Conservation (phyloP, 2,113 vertebrate genomes). For the Urocitellus parryii region DNA sequence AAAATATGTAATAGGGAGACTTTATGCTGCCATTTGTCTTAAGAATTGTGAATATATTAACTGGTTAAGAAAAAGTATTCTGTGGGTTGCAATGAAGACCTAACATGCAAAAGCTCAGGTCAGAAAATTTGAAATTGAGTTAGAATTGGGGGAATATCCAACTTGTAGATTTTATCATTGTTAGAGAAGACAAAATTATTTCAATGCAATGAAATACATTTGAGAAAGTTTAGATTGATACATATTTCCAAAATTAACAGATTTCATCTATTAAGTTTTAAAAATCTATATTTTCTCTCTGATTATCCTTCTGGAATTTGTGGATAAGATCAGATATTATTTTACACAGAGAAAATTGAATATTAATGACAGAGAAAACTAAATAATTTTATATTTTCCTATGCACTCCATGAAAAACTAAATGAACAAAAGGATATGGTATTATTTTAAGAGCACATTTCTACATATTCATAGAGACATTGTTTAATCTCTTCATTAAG, state of each 20-base stretch:
- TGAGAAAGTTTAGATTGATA: neutral
- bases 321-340: neutral
- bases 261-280: neutral
- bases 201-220: neutral
- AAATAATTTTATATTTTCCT: neutral
- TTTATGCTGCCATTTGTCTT: neutral
- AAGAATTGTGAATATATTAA: neutral
- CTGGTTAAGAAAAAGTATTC: neutral
- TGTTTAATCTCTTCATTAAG: neutral
- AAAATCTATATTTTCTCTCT: neutral
- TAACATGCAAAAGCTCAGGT: neutral
- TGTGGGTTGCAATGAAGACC: neutral
- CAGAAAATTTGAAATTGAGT: neutral
- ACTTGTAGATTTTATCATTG: neutral
- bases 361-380: neutral
- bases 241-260: neutral
- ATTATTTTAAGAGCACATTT: neutral
- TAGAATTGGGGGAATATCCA: neutral
- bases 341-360: neutral
- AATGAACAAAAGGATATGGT: neutral
- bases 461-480: neutral
- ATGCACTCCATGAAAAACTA: slow-evolving; percentile 7
- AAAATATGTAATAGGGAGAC: neutral
- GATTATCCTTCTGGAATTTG: neutral
- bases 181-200: neutral